Evolutionary conservation across 2,888 invertebrate genomes (phyloP).

Genomic region (Zhengitettix transpicula): DNA sequence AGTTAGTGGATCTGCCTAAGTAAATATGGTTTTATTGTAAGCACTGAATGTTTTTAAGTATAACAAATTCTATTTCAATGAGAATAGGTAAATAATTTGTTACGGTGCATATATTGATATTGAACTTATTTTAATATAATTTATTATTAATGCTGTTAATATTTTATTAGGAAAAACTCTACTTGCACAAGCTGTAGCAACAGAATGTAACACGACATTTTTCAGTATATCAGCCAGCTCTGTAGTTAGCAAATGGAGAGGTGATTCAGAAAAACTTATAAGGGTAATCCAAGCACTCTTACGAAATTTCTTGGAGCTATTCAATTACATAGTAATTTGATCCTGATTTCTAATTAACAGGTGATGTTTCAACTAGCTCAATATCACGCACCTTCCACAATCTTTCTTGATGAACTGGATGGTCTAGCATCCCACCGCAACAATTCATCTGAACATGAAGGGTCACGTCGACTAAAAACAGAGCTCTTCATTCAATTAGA

Average conservation of each 20-base stretch:
- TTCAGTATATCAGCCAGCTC: slow-evolving; percentile 83
- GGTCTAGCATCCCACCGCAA: slow-evolving; percentile 50
- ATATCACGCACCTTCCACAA: slow-evolving; percentile 70
- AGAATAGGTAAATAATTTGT: not conserved
- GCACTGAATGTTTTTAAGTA: not conserved
- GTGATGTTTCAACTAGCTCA: slow-evolving; percentile 77
- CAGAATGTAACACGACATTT: slow-evolving; percentile 62
- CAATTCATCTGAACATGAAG: slow-evolving; percentile 58
- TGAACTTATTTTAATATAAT: not conserved
- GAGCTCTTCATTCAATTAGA: slow-evolving; percentile 79
- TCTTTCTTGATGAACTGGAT: slow-evolving; percentile 88
- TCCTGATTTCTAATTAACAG: slow-evolving; percentile 23
- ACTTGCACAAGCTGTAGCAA: slow-evolving; percentile 74
- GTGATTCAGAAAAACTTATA: slow-evolving; percentile 86
- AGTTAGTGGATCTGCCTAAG: no score
- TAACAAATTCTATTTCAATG: not conserved
- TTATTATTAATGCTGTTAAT: not conserved
- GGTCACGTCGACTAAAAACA: slow-evolving; percentile 71
- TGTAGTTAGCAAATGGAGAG: slow-evolving; percentile 89
- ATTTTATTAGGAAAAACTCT: slow-evolving; percentile 54
- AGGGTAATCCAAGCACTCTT: slow-evolving; percentile 35
- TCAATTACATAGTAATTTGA: no score
- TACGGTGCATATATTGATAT: not conserved
- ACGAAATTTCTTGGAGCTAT: no score
- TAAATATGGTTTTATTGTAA: not conserved